phyloP scores from a whole-genome alignment of 2,113 vertebrate species.

The Oreotrochilus melanogaster region DNA sequence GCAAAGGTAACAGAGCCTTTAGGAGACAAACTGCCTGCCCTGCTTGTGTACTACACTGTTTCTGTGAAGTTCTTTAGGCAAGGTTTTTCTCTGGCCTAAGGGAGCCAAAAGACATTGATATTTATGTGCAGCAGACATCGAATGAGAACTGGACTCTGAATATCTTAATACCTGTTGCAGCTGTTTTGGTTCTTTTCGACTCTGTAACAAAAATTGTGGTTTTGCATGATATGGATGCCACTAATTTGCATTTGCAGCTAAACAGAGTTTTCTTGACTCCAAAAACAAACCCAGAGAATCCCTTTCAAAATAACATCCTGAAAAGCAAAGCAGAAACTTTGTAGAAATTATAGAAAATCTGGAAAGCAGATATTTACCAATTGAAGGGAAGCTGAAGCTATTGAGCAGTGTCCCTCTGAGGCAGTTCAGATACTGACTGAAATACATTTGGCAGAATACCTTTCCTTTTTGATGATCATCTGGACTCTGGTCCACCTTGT shows the following conservation, averaged over 20 bases:
- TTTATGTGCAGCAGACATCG: neutral
- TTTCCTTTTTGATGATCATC: accelerated
- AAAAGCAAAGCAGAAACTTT: neutral
- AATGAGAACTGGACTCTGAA: neutral
- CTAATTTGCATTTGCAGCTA: neutral
- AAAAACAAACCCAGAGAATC: neutral
- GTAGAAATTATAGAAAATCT: no score
- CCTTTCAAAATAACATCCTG: neutral
- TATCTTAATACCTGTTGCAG: neutral
- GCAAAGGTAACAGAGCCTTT: neutral
- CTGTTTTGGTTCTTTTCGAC: neutral
- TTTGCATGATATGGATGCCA: neutral
- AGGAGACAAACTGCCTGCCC: neutral
- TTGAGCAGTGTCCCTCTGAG: neutral
- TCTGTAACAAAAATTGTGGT: neutral
- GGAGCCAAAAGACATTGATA: neutral
- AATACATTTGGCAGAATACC: neutral
- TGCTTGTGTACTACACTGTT: neutral
- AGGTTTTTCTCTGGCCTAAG: neutral
- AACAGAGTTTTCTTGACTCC: neutral
- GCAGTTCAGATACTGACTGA: neutral
- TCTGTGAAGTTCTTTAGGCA: neutral
- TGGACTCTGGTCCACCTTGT: neutral
- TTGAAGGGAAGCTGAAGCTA: neutral
- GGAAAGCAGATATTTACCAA: neutral